These are phyloP conservation scores for Hypocryptadius cinnamomeus DNA, from an alignment of 2,113 vertebrate genomes.

Conservation along the genomic window DNA sequence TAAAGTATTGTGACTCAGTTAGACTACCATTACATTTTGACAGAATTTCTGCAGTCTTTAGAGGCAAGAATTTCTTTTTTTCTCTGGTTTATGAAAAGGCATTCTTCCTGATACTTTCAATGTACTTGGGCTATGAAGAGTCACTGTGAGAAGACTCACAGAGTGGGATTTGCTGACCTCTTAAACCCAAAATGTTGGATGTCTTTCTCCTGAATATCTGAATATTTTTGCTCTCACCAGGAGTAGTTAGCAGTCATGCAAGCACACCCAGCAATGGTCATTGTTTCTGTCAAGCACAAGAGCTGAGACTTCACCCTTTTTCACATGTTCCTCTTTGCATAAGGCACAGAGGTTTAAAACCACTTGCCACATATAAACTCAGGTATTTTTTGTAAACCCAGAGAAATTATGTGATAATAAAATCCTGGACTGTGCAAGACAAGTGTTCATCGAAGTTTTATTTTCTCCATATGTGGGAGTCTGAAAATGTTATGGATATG, in stretches of 20 bases:
- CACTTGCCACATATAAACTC: neutral
- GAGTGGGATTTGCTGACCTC: neutral
- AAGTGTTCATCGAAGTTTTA: neutral
- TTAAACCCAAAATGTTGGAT: neutral
- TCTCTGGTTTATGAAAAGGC: fast-evolving
- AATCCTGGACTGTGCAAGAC: neutral
- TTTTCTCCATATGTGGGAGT: neutral
- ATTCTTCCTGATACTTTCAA: neutral
- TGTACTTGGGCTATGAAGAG: neutral
- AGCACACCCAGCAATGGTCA: neutral
- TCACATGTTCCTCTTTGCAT: neutral
- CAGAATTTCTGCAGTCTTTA: neutral
- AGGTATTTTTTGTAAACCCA: neutral
- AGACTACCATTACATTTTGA: neutral
- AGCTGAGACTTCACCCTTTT: neutral
- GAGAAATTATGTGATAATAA: neutral
- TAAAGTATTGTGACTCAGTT: neutral
- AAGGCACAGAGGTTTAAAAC: neutral
- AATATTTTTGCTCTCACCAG: neutral
- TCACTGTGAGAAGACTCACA: neutral
- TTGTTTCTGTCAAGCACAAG: neutral
- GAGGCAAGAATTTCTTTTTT: neutral
- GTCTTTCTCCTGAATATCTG: neutral
- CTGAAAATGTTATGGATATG: neutral
- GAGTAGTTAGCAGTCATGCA: neutral